Evolutionary conservation across 2,113 vertebrate species (phyloP).

Genomic region (Psilopogon haemacephalus): DNA sequence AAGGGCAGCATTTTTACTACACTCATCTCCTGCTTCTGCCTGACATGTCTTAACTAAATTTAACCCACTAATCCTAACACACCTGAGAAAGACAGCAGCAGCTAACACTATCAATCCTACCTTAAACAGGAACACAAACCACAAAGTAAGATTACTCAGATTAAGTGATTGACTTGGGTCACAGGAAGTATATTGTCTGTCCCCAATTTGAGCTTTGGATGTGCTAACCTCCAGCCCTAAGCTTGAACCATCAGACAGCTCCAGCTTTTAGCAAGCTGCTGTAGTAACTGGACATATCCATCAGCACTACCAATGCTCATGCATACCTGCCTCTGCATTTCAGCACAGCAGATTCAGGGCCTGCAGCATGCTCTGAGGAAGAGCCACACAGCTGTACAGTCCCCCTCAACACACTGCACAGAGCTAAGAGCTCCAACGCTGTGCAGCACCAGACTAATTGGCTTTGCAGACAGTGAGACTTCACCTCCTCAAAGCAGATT

Average conservation of each 20-base stretch:
- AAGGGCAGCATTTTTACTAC: slow-evolving; percentile 1
- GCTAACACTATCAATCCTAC: slow-evolving; percentile 24
- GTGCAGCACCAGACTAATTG: background rate
- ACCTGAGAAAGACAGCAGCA: slow-evolving; percentile 37
- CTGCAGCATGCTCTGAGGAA: background rate
- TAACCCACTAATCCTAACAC: slow-evolving; percentile 64
- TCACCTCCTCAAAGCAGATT: background rate
- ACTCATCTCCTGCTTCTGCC: slow-evolving; percentile 10
- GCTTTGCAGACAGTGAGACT: background rate
- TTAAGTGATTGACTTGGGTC: slow-evolving; percentile 41
- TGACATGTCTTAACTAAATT: slow-evolving; percentile 57
- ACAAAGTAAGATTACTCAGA: slow-evolving; percentile 50
- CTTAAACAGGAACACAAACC: slow-evolving; percentile 22
- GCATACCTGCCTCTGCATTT: background rate
- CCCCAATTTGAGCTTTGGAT: background rate
- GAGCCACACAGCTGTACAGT: background rate
- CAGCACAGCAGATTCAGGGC: background rate
- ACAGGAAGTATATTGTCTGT: slow-evolving; percentile 2
- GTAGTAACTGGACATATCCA: background rate
- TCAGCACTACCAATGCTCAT: background rate
- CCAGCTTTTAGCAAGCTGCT: background rate
- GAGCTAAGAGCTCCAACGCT: background rate
- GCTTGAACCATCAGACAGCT: background rate
- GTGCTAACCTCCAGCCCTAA: background rate
- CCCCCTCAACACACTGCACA: background rate